Conservation (phyloP, 2,888 invertebrate genomes). For the Mycalesis mineus region DNA sequence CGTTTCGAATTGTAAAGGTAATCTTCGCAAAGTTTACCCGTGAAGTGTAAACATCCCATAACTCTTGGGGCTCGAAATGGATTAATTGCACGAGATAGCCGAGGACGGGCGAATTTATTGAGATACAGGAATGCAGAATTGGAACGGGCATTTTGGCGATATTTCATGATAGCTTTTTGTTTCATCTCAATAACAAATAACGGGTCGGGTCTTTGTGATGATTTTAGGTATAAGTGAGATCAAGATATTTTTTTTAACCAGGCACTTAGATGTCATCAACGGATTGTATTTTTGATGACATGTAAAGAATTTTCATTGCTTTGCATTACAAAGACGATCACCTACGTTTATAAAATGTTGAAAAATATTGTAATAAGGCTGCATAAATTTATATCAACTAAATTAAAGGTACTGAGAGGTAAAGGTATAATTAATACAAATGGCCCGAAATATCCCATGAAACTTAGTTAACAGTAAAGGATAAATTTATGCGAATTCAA, state of each 20-base stretch:
- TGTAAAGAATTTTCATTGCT: too few relatives aligned
- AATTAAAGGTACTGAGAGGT: background rate
- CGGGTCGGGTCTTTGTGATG: background rate
- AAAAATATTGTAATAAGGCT: too few relatives aligned
- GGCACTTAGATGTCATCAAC: too few relatives aligned
- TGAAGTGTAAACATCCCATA: constrained; percentile 4
- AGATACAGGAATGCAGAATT: constrained; percentile 9
- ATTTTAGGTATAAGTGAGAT: too few relatives aligned
- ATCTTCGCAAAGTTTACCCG: constrained; percentile 5
- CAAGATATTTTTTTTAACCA: too few relatives aligned
- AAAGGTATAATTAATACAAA: constrained; percentile 1
- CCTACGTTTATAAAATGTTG: too few relatives aligned
- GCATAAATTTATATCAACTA: too few relatives aligned
- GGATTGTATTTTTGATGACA: too few relatives aligned
- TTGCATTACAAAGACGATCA: too few relatives aligned
- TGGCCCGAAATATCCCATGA: background rate
- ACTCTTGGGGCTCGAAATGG: constrained; percentile 9
- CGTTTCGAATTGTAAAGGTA: background rate
- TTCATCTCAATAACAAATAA: background rate
- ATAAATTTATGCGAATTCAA: background rate
- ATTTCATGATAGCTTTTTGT: constrained; percentile 5
- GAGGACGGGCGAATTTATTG: constrained; percentile 11
- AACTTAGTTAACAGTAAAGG: background rate
- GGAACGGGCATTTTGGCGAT: constrained; percentile 1
- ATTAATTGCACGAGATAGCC: constrained; percentile 19